Evolutionary conservation across 2,797 vertebrate species (phyloP).

Genomic region (Danio tinwini): DNA sequence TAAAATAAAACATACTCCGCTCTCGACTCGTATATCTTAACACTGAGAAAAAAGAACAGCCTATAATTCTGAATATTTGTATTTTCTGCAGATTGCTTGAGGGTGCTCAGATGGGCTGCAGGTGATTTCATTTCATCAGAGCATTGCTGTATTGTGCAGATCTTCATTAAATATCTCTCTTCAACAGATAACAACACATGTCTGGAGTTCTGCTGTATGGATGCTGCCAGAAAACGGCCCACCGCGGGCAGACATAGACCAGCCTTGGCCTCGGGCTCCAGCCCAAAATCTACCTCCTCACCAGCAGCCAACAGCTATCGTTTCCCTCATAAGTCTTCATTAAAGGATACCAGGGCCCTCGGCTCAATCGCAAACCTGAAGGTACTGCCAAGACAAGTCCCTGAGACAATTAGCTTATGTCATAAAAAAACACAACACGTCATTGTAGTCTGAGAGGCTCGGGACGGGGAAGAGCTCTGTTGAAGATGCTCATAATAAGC

Average conservation of each 20-base stretch:
- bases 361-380: conserved; percentile 68
- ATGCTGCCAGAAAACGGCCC: conserved; percentile 35
- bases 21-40: not conserved
- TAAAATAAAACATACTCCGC: not conserved
- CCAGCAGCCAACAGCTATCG: conserved; percentile 70
- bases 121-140: conserved; percentile 29
- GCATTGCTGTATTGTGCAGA: not conserved
- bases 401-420: conserved; percentile 77
- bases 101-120: conserved; percentile 29
- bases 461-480: conserved; percentile 58
- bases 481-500: conserved; percentile 59
- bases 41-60: not conserved
- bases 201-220: not conserved
- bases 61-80: conserved; percentile 14
- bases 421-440: conserved; percentile 71
- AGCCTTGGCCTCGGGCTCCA: conserved; percentile 44
- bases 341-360: conserved; percentile 71
- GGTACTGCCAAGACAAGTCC: conserved; percentile 63
- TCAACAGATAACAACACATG: conserved; percentile 38
- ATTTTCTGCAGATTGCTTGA: conserved; percentile 34
- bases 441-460: conserved; percentile 67
- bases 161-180: conserved; percentile 12
- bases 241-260: conserved; percentile 29
- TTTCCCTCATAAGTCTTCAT: conserved; percentile 79
- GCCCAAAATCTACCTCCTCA: conserved; percentile 41